A percentile compares a stretch with the other conserved stretches of the same genome.
These are phyloP conservation scores for Brienomyrus longianalis DNA, from an alignment of 2,113 vertebrate species.

Conservation along the genomic window DNA sequence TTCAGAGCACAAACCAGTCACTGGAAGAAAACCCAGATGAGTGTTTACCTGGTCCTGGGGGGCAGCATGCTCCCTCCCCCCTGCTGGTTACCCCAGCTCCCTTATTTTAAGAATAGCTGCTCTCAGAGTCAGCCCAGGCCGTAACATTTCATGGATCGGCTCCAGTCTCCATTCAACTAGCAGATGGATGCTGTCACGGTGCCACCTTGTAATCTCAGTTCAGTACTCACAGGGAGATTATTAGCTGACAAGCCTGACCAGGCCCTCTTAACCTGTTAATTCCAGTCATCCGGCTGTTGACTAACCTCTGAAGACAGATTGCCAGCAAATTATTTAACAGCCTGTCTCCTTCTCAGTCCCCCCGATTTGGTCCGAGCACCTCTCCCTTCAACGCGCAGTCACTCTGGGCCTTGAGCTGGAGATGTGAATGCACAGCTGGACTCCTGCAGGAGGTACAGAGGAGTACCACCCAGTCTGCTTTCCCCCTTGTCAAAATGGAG, in stretches of 20 bases:
- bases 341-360: not conserved
- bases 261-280: not conserved
- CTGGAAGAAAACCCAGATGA: not conserved
- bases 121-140: not conserved
- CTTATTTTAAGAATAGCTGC: not conserved
- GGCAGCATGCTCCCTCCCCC: not conserved
- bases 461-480: conserved; percentile 49
- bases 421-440: conserved; percentile 56
- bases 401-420: conserved; percentile 31
- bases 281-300: not conserved
- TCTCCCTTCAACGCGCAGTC: not conserved
- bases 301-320: not conserved
- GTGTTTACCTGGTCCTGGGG: not conserved
- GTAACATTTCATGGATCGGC: not conserved
- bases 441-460: conserved; percentile 46
- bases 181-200: not conserved
- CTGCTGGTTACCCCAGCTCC: too few relatives aligned
- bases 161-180: not conserved
- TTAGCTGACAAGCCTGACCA: not conserved
- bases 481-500: conserved; percentile 62
- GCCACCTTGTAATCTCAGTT: too few relatives aligned
- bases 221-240: not conserved
- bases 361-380: not conserved
- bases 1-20: conserved; percentile 43
- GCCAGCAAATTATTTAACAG: not conserved